These are phyloP conservation scores for Heliocidaris tuberculata DNA, from an alignment of 35 echinoderm and acorn worm species.

Conservation along the genomic window DNA sequence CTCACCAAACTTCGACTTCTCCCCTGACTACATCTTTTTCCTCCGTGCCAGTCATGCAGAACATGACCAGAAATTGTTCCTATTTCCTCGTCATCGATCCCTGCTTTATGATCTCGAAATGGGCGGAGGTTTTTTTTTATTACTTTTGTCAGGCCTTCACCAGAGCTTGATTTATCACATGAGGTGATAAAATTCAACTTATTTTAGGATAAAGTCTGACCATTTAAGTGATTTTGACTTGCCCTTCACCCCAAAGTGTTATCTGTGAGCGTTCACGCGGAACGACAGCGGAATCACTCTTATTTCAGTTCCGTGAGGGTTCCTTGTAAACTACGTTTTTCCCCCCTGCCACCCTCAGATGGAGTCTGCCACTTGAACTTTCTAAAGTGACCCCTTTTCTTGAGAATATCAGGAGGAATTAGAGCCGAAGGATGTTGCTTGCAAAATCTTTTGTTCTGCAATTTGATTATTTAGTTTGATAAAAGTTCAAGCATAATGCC, in stretches of 20 bases:
- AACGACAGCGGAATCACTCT: background rate
- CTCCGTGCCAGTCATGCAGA: constrained; percentile 29
- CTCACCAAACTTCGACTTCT: background rate
- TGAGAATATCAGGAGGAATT: background rate
- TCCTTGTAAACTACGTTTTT: background rate
- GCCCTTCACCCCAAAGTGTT: background rate
- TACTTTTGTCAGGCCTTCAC: background rate
- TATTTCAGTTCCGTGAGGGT: background rate
- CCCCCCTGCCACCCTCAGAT: background rate
- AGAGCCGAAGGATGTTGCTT: background rate
- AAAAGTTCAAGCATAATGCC: no score
- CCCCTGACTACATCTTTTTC: background rate
- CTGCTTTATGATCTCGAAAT: constrained; percentile 10
- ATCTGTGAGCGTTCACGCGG: background rate
- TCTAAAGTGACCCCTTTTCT: background rate
- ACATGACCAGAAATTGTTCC: constrained; percentile 34
- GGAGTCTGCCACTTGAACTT: background rate
- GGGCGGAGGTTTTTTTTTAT: background rate
- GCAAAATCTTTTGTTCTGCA: background rate
- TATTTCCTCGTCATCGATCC: constrained; percentile 29
- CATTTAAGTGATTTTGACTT: background rate
- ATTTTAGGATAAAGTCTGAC: background rate
- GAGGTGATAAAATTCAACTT: constrained; percentile 1
- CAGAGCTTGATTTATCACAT: background rate
- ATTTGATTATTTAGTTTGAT: background rate